Conservation (phyloP, 30 jellyfish, hydroid and myxozoan genomes). For the Hydractinia symbiolongicarpus region DNA sequence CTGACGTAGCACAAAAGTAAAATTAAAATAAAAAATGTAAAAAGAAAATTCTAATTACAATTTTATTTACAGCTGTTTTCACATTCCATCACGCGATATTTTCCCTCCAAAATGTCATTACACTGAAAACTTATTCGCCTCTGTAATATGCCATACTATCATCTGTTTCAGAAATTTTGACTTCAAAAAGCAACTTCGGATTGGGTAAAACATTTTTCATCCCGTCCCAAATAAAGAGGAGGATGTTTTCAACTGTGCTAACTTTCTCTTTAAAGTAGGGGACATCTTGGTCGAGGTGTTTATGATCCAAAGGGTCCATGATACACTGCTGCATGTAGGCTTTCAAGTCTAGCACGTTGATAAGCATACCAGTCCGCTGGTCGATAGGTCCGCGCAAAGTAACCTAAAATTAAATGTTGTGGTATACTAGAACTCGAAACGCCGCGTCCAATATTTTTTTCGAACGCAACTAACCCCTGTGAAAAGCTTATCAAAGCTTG, state of each 20-base stretch:
- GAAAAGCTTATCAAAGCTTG: too few relatives aligned
- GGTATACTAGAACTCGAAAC: too few relatives aligned
- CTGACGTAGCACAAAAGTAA: too few relatives aligned
- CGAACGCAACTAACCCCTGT: too few relatives aligned
- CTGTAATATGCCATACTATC: slow-evolving; percentile 61
- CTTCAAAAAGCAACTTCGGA: slow-evolving; percentile 76
- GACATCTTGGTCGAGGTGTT: slow-evolving; percentile 82
- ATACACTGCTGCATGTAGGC: slow-evolving; percentile 49
- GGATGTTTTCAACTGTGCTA: slow-evolving; percentile 86
- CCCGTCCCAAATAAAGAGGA: slow-evolving; percentile 83
- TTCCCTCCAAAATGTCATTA: too few relatives aligned
- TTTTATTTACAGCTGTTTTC: too few relatives aligned
- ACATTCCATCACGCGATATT: too few relatives aligned
- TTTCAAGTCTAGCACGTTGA: slow-evolving; percentile 56
- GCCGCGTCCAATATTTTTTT: too few relatives aligned
- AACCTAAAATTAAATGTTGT: slow-evolving; percentile 8
- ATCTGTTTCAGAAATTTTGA: slow-evolving; percentile 85
- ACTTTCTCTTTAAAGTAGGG: slow-evolving; percentile 67
- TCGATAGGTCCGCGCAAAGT: slow-evolving; percentile 70
- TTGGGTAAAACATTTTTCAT: slow-evolving; percentile 35
- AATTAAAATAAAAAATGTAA: too few relatives aligned
- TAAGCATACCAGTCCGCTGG: slow-evolving; percentile 84
- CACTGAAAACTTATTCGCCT: slow-evolving; percentile 40
- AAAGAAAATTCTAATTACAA: too few relatives aligned
- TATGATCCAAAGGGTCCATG: slow-evolving; percentile 69